A percentile compares a stretch with the other conserved stretches of the same genome.
These are phyloP conservation scores for Cataglyphis rosenhaueri DNA, from an alignment of 2,888 invertebrate genomes.

Conservation along the genomic window DNA sequence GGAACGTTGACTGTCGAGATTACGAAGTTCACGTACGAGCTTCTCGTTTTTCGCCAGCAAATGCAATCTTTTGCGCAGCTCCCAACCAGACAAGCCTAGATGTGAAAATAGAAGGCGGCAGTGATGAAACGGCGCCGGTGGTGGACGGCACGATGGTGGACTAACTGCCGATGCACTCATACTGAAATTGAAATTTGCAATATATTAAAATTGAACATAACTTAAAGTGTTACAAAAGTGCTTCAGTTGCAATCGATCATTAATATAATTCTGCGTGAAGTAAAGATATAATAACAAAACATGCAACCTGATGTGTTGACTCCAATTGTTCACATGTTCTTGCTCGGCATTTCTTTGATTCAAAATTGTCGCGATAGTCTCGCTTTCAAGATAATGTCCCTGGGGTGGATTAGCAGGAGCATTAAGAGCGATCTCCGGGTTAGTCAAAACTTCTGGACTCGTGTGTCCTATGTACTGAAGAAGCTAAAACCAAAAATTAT, in stretches of 20 bases:
- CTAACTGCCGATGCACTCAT: slow-evolving; percentile 86
- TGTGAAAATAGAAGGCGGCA: slow-evolving; percentile 96
- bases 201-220: neutral
- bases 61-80: slow-evolving; percentile 93
- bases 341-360: slow-evolving; percentile 94
- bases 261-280: neutral
- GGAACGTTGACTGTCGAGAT: slow-evolving; percentile 96
- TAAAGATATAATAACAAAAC: neutral
- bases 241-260: neutral
- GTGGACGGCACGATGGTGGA: slow-evolving; percentile 86
- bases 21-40: slow-evolving; percentile 94
- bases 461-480: slow-evolving; percentile 96
- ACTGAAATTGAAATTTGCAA: slow-evolving; percentile 76
- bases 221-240: neutral
- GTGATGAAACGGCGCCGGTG: slow-evolving; percentile 91
- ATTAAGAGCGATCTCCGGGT: slow-evolving; percentile 88
- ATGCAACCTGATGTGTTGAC: slow-evolving; percentile 80
- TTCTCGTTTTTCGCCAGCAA: slow-evolving; percentile 95
- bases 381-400: slow-evolving; percentile 92
- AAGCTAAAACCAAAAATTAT: slow-evolving; percentile 87
- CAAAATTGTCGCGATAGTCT: slow-evolving; percentile 93
- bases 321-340: slow-evolving; percentile 88
- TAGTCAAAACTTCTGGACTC: slow-evolving; percentile 90
- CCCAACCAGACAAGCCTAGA: slow-evolving; percentile 95
- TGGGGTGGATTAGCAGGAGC: slow-evolving; percentile 92